These are phyloP conservation scores for Hirundichthys speculiger DNA, from an alignment of 2,113 vertebrate species.

Conservation along the genomic window DNA sequence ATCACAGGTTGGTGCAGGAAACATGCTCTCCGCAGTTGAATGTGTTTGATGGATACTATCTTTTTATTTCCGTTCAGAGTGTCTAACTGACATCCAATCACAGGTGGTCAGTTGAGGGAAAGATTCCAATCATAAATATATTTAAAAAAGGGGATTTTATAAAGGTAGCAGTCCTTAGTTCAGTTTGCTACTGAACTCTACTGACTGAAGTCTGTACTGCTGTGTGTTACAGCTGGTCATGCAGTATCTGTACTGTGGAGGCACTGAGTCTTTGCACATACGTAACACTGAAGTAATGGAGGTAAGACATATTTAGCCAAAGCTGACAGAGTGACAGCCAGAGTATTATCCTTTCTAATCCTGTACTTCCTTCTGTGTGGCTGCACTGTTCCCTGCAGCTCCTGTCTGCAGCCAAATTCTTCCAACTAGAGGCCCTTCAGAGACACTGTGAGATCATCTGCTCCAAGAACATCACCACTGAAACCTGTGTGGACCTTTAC, in stretches of 20 bases:
- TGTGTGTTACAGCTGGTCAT: conserved; percentile 79
- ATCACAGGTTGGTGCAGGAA: too few relatives aligned
- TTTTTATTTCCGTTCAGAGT: too few relatives aligned
- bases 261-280: conserved; percentile 80
- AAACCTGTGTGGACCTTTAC: conserved; percentile 82
- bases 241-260: conserved; percentile 84
- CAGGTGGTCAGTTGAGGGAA: too few relatives aligned
- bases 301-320: conserved; percentile 61
- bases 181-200: background rate
- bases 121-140: too few relatives aligned
- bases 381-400: conserved; percentile 69
- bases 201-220: background rate
- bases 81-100: too few relatives aligned
- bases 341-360: conserved; percentile 21
- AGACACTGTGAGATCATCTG: conserved; percentile 87
- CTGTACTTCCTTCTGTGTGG: conserved; percentile 33
- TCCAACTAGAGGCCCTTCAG: conserved; percentile 83
- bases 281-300: conserved; percentile 84
- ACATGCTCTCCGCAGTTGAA: too few relatives aligned
- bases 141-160: too few relatives aligned
- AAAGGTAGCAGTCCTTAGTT: background rate
- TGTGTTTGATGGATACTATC: too few relatives aligned
- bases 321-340: conserved; percentile 10
- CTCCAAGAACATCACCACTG: conserved; percentile 84
- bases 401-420: conserved; percentile 83